Conservation (phyloP, 2,888 invertebrate species). For the Euspilapteryx auroguttella region DNA sequence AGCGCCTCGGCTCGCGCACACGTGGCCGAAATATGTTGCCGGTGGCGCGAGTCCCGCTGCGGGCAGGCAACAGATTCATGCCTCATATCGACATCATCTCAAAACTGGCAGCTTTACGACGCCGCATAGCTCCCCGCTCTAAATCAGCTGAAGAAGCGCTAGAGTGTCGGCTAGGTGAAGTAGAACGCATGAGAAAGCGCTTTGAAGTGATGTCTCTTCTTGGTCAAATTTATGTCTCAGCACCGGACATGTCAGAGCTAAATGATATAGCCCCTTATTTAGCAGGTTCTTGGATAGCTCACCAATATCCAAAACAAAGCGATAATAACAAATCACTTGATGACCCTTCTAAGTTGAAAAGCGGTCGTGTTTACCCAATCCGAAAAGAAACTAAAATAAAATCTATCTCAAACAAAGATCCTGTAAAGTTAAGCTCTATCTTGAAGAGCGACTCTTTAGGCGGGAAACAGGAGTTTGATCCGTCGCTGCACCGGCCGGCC, state of each 20-base stretch:
- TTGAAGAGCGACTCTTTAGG: conserved; percentile 57
- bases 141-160: conserved; percentile 49
- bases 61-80: conserved; percentile 75
- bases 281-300: conserved; percentile 79
- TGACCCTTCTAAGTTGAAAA: conserved; percentile 23
- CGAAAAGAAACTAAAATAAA: conserved; percentile 43
- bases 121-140: conserved; percentile 42
- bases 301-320: conserved; percentile 70
- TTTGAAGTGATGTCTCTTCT: conserved; percentile 73
- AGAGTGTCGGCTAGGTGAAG: conserved; percentile 66
- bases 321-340: conserved; percentile 70
- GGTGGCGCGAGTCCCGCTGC: conserved; percentile 64
- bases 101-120: conserved; percentile 72
- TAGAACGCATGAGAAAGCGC: conserved; percentile 70
- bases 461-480: conserved; percentile 69
- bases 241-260: conserved; percentile 76
- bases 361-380: conserved; percentile 30
- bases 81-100: conserved; percentile 90
- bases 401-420: conserved; percentile 21
- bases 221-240: conserved; percentile 79
- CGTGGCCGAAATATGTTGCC: conserved; percentile 57
- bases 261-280: conserved; percentile 78
- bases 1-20: conserved; percentile 23
- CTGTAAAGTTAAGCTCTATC: conserved; percentile 52
- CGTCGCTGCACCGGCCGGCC: conserved; percentile 72